Evolutionary conservation across 2,797 vertebrate genomes (phyloP), one percentile per base, ranked within the genome.

Genomic region (Gymnopithys bicolor): DNA sequence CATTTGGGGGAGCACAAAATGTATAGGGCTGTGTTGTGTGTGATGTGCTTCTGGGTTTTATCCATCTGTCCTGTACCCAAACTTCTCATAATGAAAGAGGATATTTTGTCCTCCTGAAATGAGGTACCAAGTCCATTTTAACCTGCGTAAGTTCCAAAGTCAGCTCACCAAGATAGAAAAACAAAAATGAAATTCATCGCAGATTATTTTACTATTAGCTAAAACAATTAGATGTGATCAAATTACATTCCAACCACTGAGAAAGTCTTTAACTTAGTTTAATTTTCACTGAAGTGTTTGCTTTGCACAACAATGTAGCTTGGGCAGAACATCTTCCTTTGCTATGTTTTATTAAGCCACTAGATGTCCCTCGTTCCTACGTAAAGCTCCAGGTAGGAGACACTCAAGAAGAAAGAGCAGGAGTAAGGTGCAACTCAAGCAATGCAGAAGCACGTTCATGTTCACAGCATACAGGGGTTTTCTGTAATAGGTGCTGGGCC

Each of bases 291-390:
- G 28, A 52, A 55, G 19, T 6, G 4, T 14, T 58, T 62, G 2
- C 48, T 46, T 30, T 6, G 51, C 58, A 10, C 53, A 33, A 4
- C 33, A 19, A 5, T 0, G 19, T 9, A 33, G 30, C 22, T 62
- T 71, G 58, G 58, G 71, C 21, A 15, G 5, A 45, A 25, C 22
- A 35, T 37, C 32, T 69, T 45, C 21, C 16, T 87, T 91, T 73
- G 90, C 77, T 59, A 5, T 77, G 45, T 70, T 69, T 33, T 25
- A 3, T 21, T 4, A 56, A 70, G 70, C 90, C 95, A 85, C 95
- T 92, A 97, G 96, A 93, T 95, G 96, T 90, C 95, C 90, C 43
- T 93, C 74, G 41, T 37, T 83, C 86, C 94, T 64, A 24, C 33
- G 10, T 10, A 85, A 84, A 93, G 30, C 63, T 83, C 59, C 81